phyloP scores from a whole-genome alignment of 2,888 invertebrate species.

The Prostheceraeus crozeri region DNA sequence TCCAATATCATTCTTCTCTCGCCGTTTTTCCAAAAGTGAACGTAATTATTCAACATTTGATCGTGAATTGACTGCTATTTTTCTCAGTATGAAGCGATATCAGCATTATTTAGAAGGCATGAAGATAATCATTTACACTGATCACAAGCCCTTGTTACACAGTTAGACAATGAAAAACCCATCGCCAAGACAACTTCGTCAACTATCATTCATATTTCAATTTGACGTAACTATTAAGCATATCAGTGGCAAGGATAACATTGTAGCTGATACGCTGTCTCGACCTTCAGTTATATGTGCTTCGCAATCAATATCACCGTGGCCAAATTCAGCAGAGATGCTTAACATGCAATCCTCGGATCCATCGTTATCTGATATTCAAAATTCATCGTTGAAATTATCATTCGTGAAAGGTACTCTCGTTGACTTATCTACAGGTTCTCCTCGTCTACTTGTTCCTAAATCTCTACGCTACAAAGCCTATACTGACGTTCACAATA shows the following conservation, averaged over 20 bases:
- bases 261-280: conserved; percentile 32
- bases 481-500: conserved; percentile 11
- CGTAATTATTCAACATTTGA: conserved; percentile 18
- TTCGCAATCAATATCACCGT: background rate
- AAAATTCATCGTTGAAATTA: conserved; percentile 4
- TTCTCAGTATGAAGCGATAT: conserved; percentile 37
- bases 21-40: background rate
- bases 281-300: background rate
- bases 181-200: conserved; percentile 10
- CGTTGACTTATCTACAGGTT: conserved; percentile 35
- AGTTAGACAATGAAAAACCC: too few species aligned
- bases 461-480: conserved; percentile 7
- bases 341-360: conserved; percentile 11
- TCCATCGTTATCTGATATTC: background rate
- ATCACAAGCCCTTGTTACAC: conserved; percentile 45
- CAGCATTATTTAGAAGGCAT: conserved; percentile 47
- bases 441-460: conserved; percentile 37
- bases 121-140: conserved; percentile 45
- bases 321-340: too few species aligned
- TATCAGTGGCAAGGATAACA: conserved; percentile 11
- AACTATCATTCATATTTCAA: background rate
- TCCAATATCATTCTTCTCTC: conserved; percentile 39
- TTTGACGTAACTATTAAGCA: background rate
- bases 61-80: conserved; percentile 21
- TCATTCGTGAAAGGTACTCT: conserved; percentile 11